phyloP scores from a whole-genome alignment of 2,797 vertebrate species.

The Oreochromis mossambicus region DNA sequence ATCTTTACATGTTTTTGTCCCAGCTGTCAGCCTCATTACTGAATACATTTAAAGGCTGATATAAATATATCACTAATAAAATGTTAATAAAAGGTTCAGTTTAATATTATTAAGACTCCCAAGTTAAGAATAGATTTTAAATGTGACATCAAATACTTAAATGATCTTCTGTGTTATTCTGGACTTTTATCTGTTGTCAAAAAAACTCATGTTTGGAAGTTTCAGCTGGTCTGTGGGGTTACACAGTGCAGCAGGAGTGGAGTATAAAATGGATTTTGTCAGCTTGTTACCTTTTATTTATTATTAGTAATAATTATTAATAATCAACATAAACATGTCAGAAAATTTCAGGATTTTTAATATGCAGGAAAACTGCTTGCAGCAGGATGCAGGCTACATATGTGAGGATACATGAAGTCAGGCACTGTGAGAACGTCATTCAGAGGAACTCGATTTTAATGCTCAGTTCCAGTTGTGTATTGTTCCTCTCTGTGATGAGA shows the following conservation, averaged over 20 bases:
- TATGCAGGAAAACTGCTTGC: background rate
- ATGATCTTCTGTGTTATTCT: background rate
- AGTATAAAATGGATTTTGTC: background rate
- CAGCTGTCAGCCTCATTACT: fast-evolving
- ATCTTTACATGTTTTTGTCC: background rate
- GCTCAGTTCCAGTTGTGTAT: fast-evolving
- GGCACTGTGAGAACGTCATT: fast-evolving
- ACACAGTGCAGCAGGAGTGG: background rate
- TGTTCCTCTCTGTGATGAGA: fast-evolving
- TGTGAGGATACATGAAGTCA: background rate
- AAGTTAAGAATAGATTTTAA: background rate
- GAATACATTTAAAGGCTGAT: background rate
- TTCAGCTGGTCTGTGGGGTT: fast-evolving
- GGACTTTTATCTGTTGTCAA: background rate
- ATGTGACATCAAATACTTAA: background rate
- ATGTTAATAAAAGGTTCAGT: fast-evolving
- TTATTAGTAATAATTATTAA: background rate
- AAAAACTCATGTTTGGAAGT: fast-evolving
- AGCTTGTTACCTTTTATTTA: background rate
- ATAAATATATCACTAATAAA: background rate
- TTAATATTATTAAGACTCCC: background rate
- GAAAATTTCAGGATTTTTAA: background rate
- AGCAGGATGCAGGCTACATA: background rate
- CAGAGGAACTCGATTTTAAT: fast-evolving
- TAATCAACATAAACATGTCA: background rate